Evolutionary conservation across 2,797 vertebrate genomes (phyloP).

Genomic region (Hylomyscus alleni): DNA sequence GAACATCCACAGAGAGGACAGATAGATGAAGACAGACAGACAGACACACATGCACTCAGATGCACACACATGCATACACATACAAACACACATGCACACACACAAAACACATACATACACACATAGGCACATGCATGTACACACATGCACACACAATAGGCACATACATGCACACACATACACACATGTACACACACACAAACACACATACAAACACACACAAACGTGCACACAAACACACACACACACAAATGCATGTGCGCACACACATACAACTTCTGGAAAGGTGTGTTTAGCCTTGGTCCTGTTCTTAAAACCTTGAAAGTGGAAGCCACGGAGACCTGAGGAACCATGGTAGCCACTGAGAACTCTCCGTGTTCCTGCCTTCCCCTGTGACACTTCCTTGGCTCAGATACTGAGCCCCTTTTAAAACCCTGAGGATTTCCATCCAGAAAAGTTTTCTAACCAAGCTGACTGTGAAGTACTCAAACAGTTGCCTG

Average conservation of each 20-base stretch:
- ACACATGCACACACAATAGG: too few relatives aligned
- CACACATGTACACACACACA: neutral
- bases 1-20: neutral
- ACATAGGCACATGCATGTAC: too few relatives aligned
- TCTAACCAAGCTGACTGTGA: neutral
- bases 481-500: conserved; percentile 4
- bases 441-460: conserved; percentile 2
- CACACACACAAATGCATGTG: neutral
- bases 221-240: neutral
- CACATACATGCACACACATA: neutral
- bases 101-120: neutral
- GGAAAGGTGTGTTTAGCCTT: neutral
- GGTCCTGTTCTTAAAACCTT: neutral
- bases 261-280: too few relatives aligned
- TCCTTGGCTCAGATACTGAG: neutral
- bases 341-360: too few relatives aligned
- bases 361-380: neutral
- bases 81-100: too few relatives aligned
- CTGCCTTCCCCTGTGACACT: neutral
- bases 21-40: neutral
- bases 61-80: neutral
- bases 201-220: too few relatives aligned
- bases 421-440: neutral
- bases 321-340: neutral
- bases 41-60: neutral